Evolutionary conservation across 2,888 invertebrate species (phyloP).

Genomic region (Tenthredo distinguenda): DNA sequence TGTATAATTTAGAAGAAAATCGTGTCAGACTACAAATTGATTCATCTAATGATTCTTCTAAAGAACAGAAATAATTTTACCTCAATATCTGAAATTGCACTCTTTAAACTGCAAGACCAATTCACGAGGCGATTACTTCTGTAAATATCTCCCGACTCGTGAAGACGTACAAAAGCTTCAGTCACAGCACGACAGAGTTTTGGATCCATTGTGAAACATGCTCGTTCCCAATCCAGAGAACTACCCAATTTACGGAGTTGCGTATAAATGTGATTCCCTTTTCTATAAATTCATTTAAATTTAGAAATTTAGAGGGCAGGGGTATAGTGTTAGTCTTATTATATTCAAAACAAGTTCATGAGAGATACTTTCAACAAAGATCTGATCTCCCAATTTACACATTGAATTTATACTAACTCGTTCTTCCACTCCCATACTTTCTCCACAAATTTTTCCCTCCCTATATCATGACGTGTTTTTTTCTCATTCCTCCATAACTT

Average conservation of each 20-base stretch:
- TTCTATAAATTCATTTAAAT: slow-evolving; percentile 77
- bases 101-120: slow-evolving; percentile 98
- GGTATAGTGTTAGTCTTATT: not conserved
- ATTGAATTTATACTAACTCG: slow-evolving; percentile 80
- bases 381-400: not conserved
- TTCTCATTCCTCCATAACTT: slow-evolving; percentile 93
- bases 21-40: not conserved
- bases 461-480: slow-evolving; percentile 95
- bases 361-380: not conserved
- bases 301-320: not conserved
- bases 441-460: slow-evolving; percentile 94
- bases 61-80: slow-evolving; percentile 75
- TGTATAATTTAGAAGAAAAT: not conserved
- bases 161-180: slow-evolving; percentile 95
- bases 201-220: slow-evolving; percentile 98
- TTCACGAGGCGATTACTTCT: slow-evolving; percentile 97
- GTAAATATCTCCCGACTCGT: slow-evolving; percentile 94
- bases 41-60: not conserved
- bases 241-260: slow-evolving; percentile 94
- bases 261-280: slow-evolving; percentile 87
- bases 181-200: slow-evolving; percentile 92
- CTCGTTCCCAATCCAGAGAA: slow-evolving; percentile 96
- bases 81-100: slow-evolving; percentile 99
- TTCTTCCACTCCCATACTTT: slow-evolving; percentile 98
- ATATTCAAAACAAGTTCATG: slow-evolving; percentile 64